phyloP scores from a whole-genome alignment of 2,888 invertebrate genomes.

The Pterostichus niger region DNA sequence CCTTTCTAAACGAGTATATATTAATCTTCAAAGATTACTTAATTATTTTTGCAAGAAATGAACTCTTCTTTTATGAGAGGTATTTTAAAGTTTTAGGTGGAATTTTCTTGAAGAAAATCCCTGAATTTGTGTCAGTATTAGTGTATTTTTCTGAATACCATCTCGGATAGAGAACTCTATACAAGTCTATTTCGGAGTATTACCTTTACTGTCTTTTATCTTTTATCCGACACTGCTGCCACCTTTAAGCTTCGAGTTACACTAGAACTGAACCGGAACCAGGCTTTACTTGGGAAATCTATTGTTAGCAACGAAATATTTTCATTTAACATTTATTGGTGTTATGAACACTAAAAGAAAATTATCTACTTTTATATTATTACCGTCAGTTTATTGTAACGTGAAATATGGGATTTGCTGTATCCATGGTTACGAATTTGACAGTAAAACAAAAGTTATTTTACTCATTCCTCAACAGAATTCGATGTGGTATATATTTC shows the following conservation, averaged over 20 bases:
- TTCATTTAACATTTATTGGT: constrained; percentile 17
- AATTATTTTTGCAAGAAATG: too few species aligned
- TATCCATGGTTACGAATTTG: too few species aligned
- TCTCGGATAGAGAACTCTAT: constrained; percentile 6
- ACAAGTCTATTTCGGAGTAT: constrained; percentile 28
- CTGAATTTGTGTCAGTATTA: constrained; percentile 15
- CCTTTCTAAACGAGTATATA: not conserved
- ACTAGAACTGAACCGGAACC: constrained; percentile 18
- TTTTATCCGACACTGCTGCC: constrained; percentile 35
- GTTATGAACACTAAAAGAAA: not conserved
- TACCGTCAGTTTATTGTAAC: too few species aligned
- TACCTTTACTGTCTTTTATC: constrained; percentile 34
- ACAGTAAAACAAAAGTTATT: too few species aligned
- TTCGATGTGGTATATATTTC: too few species aligned
- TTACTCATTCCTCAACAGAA: too few species aligned
- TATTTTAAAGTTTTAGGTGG: not conserved
- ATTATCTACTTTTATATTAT: too few species aligned
- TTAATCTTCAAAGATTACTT: not conserved
- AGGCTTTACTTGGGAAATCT: not conserved
- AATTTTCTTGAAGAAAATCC: constrained; percentile 11
- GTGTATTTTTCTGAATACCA: constrained; percentile 34
- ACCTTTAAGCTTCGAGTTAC: constrained; percentile 7
- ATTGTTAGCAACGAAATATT: constrained; percentile 36
- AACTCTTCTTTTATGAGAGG: too few species aligned
- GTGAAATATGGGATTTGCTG: too few species aligned